Conservation (phyloP, 2,113 vertebrate genomes). For the Rhegmatorhina hoffmannsi region DNA sequence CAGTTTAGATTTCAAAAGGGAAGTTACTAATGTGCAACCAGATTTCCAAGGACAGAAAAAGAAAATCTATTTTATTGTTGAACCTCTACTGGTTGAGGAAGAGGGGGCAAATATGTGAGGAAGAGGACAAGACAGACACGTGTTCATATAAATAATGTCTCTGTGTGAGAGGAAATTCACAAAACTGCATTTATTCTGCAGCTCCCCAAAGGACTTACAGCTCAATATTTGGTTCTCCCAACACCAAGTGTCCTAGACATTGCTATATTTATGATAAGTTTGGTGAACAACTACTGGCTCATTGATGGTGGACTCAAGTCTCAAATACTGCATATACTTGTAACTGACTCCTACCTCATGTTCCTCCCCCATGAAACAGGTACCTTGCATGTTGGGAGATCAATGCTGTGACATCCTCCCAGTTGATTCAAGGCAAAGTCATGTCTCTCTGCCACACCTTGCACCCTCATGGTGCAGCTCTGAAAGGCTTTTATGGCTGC, state of each 20-base stretch:
- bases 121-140: not conserved
- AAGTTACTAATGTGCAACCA: not conserved
- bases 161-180: not conserved
- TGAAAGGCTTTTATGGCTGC: not conserved
- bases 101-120: not conserved
- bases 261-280: not conserved
- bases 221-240: not conserved
- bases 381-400: not conserved
- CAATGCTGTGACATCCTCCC: not conserved
- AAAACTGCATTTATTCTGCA: not conserved
- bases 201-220: not conserved
- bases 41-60: not conserved
- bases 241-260: not conserved
- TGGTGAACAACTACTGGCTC: not conserved
- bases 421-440: not conserved
- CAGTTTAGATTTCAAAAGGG: conserved; percentile 21
- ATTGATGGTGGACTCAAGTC: not conserved
- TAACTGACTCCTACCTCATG: not conserved
- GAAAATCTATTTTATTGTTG: not conserved
- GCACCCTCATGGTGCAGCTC: not conserved
- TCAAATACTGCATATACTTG: not conserved
- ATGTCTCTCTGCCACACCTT: not conserved
- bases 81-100: not conserved
- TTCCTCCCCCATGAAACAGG: not conserved
- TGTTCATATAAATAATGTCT: not conserved